Base-by-base conservation (phyloP, 2,113 vertebrate genomes). In the Tetraodon nigroviridis region DNA sequence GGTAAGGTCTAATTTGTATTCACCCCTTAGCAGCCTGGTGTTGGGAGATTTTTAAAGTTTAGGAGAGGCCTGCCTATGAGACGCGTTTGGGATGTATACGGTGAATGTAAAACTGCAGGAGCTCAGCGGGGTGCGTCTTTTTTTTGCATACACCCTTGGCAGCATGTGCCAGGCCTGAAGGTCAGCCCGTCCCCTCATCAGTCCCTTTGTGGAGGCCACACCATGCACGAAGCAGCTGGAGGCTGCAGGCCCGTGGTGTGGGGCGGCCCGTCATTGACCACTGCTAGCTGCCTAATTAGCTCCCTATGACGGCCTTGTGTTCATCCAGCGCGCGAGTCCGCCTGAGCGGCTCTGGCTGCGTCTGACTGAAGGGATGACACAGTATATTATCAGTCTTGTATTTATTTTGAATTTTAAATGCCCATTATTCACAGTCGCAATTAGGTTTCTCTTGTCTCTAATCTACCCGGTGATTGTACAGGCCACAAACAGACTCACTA, bases 241-340 rank as follows among this genome's bases (percentile, higher is more conserved):
- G 76, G 82, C 71, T 62, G 58, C 73, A 72, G 65, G 75, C 75
- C 59, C 8, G 58, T 58, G 55, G 76, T 71, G 73, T 37, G 55
- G 79, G 81, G 79, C 63, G 67, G 78, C 79, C 85, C 76, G 78
- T 88, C 87, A 88, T 78, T 87, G 88, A 89, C 87, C 86, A 84
- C 84, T 71, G 77, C 76, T 87, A 82, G 73, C 80, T 81, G 71
- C 83, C 80, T 89, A 90, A 89, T 90, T 88, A 90, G 86, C 86
- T 87, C 81, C 60, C 77, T 78, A 79, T 79, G 86, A 81, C 56
- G 61, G 78, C 78, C 67, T 73, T 62, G 78, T 78, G 67, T 78
- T 81, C 78, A 81, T 74, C 71, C 81, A 80, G 82, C 64, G 83
- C 81, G 86, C 89, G 88, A 91, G 84, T 89, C 89, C 88, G 71